Percentiles rank a stretch among this genome's conserved stretches.
These are phyloP conservation scores for Varanus komodoensis DNA, from an alignment of 2,113 vertebrate species.

Conservation along the genomic window DNA sequence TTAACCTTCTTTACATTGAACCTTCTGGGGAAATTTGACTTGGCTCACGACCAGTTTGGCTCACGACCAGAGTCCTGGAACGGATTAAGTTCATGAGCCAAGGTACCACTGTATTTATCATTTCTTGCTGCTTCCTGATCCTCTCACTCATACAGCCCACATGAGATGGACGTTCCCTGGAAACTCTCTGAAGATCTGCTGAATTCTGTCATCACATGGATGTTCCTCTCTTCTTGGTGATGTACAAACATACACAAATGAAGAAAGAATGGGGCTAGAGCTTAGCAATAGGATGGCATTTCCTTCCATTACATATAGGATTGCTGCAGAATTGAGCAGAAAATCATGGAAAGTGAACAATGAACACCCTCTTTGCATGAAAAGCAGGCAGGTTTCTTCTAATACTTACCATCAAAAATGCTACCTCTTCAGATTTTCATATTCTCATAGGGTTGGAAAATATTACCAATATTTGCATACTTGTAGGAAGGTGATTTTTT, in stretches of 20 bases:
- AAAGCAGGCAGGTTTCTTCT: conserved; percentile 65
- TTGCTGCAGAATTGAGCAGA: not conserved
- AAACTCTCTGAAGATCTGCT: not conserved
- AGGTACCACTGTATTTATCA: not conserved
- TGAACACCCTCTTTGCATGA: conserved; percentile 57
- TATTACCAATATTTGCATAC: conserved; percentile 69
- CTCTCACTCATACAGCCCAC: not conserved
- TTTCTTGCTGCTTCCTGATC: not conserved
- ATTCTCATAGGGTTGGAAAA: conserved; percentile 66
- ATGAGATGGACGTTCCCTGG: not conserved
- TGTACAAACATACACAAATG: not conserved
- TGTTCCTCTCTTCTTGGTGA: not conserved
- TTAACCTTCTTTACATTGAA: too few relatives aligned
- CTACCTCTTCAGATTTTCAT: conserved; percentile 67
- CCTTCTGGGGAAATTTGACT: too few relatives aligned
- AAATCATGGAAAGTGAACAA: not conserved
- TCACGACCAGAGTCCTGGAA: too few relatives aligned
- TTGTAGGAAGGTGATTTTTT: conserved; percentile 46
- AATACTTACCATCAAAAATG: conserved; percentile 63
- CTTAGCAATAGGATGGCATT: not conserved
- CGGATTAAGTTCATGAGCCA: too few relatives aligned
- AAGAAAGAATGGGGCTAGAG: not conserved
- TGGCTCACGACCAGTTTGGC: too few relatives aligned
- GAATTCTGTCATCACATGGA: not conserved
- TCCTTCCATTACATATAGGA: not conserved